phyloP scores from a whole-genome alignment of 2,113 vertebrate genomes.

The Ranitomeya variabilis region DNA sequence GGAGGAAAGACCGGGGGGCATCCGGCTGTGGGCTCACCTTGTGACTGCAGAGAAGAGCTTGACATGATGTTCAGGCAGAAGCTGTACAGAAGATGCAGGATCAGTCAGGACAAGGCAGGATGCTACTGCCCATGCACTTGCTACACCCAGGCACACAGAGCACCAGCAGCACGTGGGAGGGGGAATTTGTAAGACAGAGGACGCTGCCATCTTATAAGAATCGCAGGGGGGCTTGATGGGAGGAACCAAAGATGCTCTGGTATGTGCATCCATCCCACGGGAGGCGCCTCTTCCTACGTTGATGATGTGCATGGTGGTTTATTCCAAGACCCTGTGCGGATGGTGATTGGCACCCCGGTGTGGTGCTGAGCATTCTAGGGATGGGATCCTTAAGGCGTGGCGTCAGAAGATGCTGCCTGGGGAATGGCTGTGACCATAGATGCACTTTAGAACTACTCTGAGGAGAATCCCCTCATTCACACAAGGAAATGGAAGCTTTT shows the following conservation, averaged over 20 bases:
- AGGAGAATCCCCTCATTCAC: constrained; percentile 30
- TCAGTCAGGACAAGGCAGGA: constrained; percentile 51
- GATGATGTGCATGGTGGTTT: constrained; percentile 28
- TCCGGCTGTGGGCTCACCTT: constrained; percentile 34
- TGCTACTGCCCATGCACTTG: constrained; percentile 65
- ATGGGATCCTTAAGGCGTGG: constrained; percentile 56
- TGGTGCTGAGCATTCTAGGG: constrained; percentile 38
- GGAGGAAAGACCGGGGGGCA: constrained; percentile 39
- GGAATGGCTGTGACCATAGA: constrained; percentile 37
- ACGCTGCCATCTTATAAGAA: constrained; percentile 80
- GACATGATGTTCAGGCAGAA: constrained; percentile 31
- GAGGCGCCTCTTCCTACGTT: constrained; percentile 61
- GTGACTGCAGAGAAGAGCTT: constrained; percentile 43
- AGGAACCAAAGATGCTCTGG: constrained; percentile 57
- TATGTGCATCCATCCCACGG: constrained; percentile 53
- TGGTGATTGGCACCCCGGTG: constrained; percentile 65
- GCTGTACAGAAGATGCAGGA: constrained; percentile 31
- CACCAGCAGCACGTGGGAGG: constrained; percentile 79
- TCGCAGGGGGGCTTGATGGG: constrained; percentile 64
- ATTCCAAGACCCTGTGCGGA: constrained; percentile 49
- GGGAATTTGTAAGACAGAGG: constrained; percentile 88
- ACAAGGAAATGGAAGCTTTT: constrained; percentile 23
- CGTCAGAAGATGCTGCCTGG: constrained; percentile 47
- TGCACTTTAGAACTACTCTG: not conserved
- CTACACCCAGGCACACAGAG: constrained; percentile 78